These are phyloP conservation scores for Oncorhynchus tshawytscha DNA, from an alignment of 2,113 vertebrate species.

Conservation along the genomic window DNA sequence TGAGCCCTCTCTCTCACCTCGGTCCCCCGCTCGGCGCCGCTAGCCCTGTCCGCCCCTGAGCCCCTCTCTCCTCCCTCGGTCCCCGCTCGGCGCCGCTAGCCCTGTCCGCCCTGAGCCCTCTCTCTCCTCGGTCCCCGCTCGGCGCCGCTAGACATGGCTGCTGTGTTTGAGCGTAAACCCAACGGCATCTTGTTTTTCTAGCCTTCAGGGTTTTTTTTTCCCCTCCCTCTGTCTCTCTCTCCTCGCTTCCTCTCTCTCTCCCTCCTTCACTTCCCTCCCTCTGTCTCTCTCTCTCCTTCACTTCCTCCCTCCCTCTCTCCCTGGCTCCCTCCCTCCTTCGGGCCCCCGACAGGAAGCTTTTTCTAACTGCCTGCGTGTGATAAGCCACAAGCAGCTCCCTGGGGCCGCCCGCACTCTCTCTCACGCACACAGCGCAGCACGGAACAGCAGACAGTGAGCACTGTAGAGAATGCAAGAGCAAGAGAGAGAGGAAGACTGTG, in stretches of 20 bases:
- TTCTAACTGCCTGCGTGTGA: slow-evolving; percentile 37
- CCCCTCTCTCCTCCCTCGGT: too few relatives aligned
- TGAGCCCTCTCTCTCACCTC: too few relatives aligned
- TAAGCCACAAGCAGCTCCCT: slow-evolving; percentile 45
- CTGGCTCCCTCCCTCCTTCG: background rate
- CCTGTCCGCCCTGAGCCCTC: too few relatives aligned
- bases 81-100: too few relatives aligned
- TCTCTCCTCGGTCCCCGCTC: too few relatives aligned
- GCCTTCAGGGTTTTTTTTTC: slow-evolving; percentile 19
- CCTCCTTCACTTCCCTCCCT: too few relatives aligned
- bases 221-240: background rate
- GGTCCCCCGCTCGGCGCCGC: too few relatives aligned
- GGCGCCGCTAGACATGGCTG: background rate
- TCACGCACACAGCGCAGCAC: background rate
- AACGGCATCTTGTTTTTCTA: slow-evolving; percentile 47
- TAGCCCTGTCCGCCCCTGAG: too few relatives aligned
- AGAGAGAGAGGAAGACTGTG: background rate
- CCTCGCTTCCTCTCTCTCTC: background rate
- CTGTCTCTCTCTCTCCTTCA: too few relatives aligned
- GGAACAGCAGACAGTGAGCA: background rate
- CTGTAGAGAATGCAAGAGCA: background rate
- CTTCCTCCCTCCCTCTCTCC: background rate
- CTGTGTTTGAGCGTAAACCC: slow-evolving; percentile 16
- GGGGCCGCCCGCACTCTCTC: slow-evolving; percentile 17
- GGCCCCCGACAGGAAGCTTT: slow-evolving; percentile 43